These are phyloP conservation scores for Oxycera nigricornis DNA, from an alignment of 2,888 invertebrate species.

Conservation along the genomic window DNA sequence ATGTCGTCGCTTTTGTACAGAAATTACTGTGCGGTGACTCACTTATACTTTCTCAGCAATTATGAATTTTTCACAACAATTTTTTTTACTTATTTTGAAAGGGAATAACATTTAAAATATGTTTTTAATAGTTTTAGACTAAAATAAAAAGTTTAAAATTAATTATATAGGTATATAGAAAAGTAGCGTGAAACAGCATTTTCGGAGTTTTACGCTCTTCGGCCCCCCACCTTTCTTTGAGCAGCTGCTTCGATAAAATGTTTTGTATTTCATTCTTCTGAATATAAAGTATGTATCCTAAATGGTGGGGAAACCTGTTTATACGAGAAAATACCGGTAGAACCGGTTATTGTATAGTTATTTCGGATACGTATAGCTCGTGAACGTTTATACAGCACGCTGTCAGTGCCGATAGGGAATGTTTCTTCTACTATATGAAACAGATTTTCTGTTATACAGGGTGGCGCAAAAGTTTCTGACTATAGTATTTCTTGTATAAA, in stretches of 20 bases:
- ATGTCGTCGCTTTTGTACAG: too few species aligned
- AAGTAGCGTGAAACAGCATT: background rate
- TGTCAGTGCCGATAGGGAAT: too few species aligned
- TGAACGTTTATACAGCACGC: background rate
- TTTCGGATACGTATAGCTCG: background rate
- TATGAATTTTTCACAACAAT: too few species aligned
- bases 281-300: background rate
- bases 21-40: too few species aligned
- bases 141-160: background rate
- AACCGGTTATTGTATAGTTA: background rate
- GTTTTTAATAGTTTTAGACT: background rate
- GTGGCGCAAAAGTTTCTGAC: too few species aligned
- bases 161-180: background rate
- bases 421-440: too few species aligned
- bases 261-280: background rate
- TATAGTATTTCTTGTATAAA: too few species aligned
- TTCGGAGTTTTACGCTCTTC: background rate
- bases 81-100: too few species aligned
- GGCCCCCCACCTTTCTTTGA: background rate
- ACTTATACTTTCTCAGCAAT: too few species aligned
- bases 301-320: background rate
- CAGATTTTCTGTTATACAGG: too few species aligned
- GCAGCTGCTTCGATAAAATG: background rate
- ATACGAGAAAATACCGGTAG: background rate
- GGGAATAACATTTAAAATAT: background rate